Evolutionary conservation across 2,888 invertebrate genomes (phyloP).

Genomic region (Temnothorax ravouxi): DNA sequence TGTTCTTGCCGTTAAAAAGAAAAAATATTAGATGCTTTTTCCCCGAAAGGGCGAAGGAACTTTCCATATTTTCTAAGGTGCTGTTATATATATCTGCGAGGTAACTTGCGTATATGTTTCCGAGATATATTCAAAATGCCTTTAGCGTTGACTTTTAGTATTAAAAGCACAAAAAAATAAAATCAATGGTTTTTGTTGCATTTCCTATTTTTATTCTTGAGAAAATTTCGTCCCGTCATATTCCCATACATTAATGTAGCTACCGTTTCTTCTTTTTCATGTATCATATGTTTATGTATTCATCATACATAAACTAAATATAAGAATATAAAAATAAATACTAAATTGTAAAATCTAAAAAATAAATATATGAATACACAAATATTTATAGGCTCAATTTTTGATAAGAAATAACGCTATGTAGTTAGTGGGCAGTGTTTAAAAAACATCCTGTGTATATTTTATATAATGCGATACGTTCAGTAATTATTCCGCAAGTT

Average conservation of each 20-base stretch:
- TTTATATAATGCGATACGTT: not conserved
- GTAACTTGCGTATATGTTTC: not conserved
- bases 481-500: not conserved
- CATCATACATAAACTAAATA: not conserved
- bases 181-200: not conserved
- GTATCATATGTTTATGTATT: not conserved
- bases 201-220: not conserved
- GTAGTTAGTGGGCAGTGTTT: no score
- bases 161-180: not conserved
- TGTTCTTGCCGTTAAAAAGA: not conserved
- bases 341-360: not conserved
- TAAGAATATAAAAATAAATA: not conserved
- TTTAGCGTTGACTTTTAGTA: not conserved
- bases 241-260: not conserved
- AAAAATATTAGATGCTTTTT: conserved; percentile 15
- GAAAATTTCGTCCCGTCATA: not conserved
- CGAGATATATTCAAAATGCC: not conserved
- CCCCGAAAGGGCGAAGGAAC: not conserved
- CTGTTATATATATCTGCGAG: conserved; percentile 3
- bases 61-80: not conserved
- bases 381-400: not conserved
- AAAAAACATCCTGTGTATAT: not conserved
- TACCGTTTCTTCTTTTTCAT: not conserved
- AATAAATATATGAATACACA: not conserved
- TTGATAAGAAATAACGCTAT: no score